Evolutionary conservation across 2,797 vertebrate genomes (phyloP).

Genomic region (Manis javanica): DNA sequence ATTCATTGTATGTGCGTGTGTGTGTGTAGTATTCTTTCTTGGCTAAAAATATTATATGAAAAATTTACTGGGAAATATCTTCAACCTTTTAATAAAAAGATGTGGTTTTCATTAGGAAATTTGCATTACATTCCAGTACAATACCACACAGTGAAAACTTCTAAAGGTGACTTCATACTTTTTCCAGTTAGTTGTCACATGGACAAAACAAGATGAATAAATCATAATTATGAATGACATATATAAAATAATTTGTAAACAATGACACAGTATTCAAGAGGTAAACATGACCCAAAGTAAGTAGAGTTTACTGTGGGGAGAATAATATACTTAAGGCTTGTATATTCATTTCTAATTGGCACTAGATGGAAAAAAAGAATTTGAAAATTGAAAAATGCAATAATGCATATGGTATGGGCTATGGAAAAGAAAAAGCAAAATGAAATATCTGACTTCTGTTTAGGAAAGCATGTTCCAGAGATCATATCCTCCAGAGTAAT

Average conservation of each 20-base stretch:
- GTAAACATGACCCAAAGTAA: neutral
- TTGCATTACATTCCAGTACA: neutral
- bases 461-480: neutral
- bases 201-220: slow-evolving; percentile 18
- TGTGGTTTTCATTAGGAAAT: neutral
- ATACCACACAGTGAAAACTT: neutral
- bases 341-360: slow-evolving; percentile 45
- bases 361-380: slow-evolving; percentile 6
- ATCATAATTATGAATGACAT: neutral
- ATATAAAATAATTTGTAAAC: neutral
- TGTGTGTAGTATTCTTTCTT: neutral
- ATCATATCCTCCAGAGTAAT: neutral
- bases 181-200: neutral
- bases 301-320: neutral
- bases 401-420: neutral
- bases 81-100: neutral
- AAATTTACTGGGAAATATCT: neutral
- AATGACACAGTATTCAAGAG: neutral
- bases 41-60: neutral
- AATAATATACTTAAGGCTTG: neutral
- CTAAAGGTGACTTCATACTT: neutral
- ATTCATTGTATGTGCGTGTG: neutral
- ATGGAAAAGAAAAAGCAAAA: slow-evolving; percentile 25
- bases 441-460: slow-evolving; percentile 1
- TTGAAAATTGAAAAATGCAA: slow-evolving; percentile 29